phyloP scores from a whole-genome alignment of 1,140 invertebrate species.

The Eumeta japonica region DNA sequence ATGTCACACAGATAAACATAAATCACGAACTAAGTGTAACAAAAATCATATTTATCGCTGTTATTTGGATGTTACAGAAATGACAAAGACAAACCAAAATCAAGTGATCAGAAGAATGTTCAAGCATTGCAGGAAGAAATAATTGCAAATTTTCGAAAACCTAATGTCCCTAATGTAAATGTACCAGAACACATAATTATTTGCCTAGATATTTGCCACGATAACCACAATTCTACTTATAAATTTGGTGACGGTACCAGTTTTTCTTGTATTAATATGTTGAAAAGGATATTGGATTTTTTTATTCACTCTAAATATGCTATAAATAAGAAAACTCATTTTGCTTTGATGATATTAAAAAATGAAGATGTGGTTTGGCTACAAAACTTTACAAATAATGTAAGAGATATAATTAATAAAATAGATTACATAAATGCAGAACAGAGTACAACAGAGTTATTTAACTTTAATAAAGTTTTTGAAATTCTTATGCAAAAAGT shows the following conservation, averaged over 20 bases:
- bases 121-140: conserved; percentile 33
- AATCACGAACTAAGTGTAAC: no score
- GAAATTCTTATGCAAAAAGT: conserved; percentile 56
- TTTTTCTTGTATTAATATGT: conserved; percentile 61
- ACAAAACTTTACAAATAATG: conserved; percentile 64
- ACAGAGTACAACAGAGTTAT: conserved; percentile 52
- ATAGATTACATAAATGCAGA: conserved; percentile 60
- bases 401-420: conserved; percentile 58
- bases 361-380: conserved; percentile 59
- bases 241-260: conserved; percentile 60
- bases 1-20: no score
- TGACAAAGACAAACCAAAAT: no score
- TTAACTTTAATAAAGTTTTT: conserved; percentile 63
- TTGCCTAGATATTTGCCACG: conserved; percentile 66
- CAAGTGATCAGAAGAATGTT: no score
- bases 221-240: conserved; percentile 58
- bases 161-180: conserved; percentile 57
- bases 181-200: conserved; percentile 65
- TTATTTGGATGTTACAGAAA: no score
- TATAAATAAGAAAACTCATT: conserved; percentile 66
- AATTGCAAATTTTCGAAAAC: conserved; percentile 38
- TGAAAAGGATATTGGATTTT: conserved; percentile 64
- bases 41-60: no score
- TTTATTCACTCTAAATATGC: conserved; percentile 66
- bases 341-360: conserved; percentile 64